Evolutionary conservation across 2,888 invertebrate genomes (phyloP), one percentile per base, ranked within the genome.

Genomic region (Ectobius pallidus): DNA sequence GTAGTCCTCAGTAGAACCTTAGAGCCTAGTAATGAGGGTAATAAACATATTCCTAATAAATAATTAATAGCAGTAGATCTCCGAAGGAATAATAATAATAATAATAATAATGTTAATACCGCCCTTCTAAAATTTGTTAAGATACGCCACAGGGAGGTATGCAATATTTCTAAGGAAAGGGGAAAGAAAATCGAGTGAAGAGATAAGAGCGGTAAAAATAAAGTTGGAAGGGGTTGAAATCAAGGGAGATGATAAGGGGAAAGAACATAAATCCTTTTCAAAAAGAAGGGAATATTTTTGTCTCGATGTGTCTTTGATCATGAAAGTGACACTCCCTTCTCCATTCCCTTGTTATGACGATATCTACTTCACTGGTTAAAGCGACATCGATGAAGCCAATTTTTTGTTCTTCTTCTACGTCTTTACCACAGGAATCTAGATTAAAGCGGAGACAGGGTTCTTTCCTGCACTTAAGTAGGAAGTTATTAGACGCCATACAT

Each of bases 171-270:
- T n/a, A n/a, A 18, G 49, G n/a, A 49, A 22, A 39, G 14, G 1
- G 20, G 49, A 49, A 49, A 9, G 49, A 49, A 49, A 0, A 11
- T n/a, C n/a, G n/a, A n/a, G 18, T 1, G 18, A 3, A 49, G 22
- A 49, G 49, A 49, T 49, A 49, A 49, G 20, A 49, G 49, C 49
- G 7, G 49, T 49, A 49, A 49, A 49, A n/a, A n/a, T n/a, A n/a
- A n/a, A n/a, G n/a, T n/a, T n/a, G n/a, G n/a, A n/a, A n/a, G n/a
- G n/a, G n/a, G n/a, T n/a, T n/a, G n/a, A n/a, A n/a, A n/a, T 49
- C 18, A 49, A 49, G 20, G 20, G 49, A n/a, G 4, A 49, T 49
- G 18, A 16, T 49, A 49, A 18, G 20, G 49, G 20, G 18, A 39
- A 18, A 18, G 20, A 22, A 20, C 49, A 4, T 49, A 20, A 49